Conservation (phyloP, 2,113 vertebrate species). For the Paradoxurus hermaphroditus region DNA sequence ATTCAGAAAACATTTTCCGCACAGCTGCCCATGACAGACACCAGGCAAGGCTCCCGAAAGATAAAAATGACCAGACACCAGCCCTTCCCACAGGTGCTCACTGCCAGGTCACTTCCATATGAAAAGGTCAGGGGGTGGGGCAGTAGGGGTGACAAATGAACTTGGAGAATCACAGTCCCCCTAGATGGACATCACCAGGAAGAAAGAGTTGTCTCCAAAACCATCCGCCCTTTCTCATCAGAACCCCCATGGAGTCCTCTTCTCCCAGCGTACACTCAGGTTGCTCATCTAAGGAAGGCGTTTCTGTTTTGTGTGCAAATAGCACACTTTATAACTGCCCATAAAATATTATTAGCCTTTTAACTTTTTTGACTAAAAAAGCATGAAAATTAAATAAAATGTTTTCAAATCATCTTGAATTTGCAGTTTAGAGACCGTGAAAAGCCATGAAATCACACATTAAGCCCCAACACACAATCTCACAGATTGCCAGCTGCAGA, state of each 20-base stretch:
- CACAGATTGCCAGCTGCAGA: slow-evolving; percentile 30
- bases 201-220: not conserved
- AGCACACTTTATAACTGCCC: slow-evolving; percentile 39
- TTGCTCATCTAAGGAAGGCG: not conserved
- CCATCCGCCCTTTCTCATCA: not conserved
- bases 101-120: not conserved
- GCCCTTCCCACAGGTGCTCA: not conserved
- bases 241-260: not conserved
- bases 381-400: slow-evolving; percentile 72
- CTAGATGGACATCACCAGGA: not conserved
- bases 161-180: not conserved
- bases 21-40: not conserved
- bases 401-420: slow-evolving; percentile 52
- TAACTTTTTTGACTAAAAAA: slow-evolving; percentile 65
- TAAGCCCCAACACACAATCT: slow-evolving; percentile 35
- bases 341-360: slow-evolving; percentile 57
- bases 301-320: slow-evolving; percentile 26
- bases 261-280: not conserved
- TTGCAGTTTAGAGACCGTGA: slow-evolving; percentile 58
- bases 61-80: not conserved
- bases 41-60: not conserved
- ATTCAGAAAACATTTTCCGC: not conserved
- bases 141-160: not conserved
- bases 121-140: not conserved
- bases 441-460: slow-evolving; percentile 59